Base-by-base conservation (phyloP, 2,797 vertebrate species). In the Rhinella marina region DNA sequence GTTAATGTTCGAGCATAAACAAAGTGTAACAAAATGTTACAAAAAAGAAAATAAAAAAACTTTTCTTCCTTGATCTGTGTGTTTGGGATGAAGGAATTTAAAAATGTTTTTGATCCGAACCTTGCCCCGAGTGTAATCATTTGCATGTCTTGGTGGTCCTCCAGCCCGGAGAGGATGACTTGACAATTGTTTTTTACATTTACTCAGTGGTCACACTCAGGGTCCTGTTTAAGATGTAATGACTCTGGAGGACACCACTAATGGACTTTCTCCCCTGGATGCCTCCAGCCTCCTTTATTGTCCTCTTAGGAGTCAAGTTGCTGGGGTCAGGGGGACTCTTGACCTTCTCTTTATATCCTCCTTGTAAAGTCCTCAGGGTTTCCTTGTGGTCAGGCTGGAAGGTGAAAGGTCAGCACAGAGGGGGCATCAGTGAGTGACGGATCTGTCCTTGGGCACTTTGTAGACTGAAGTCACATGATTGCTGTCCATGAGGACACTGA, bases 361-460 rank as follows among this genome's bases (percentile, higher is more conserved):
- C 61, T 32, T 56, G 48, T 88, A 81, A 66, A 82, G 52, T 70
- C 79, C 83, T 86, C 79, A 86, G 83, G 78, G 76, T 86, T 77
- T 82, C 84, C 62, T 89, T 76, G 57, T 82, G 72, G 48, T 82
- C 14, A 50, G n/a, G 16, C 13, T 70, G 84, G 23, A 76, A 76
- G 83, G 68, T 85, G 48, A 86, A 61, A 82, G 88, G 84, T 89
- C 84, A 86, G 21, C 25, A 52, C 50, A 32, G 32, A 76, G 29
- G 62, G 77, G 64, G 25, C 27, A 59, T 68, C 21, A 86, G 64
- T 77, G 70, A 88, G 27, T 84, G 82, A 72, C 48, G 48, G 79
- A 61, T 82, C 9, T 2, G 72, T 73, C 80, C 77, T 23, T 12
- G 84, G 88, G 84, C 88, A 77, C 77, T 64, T 73, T 86, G 79